phyloP scores from a whole-genome alignment of 2,113 vertebrate species.

The Oryzias melastigma region DNA sequence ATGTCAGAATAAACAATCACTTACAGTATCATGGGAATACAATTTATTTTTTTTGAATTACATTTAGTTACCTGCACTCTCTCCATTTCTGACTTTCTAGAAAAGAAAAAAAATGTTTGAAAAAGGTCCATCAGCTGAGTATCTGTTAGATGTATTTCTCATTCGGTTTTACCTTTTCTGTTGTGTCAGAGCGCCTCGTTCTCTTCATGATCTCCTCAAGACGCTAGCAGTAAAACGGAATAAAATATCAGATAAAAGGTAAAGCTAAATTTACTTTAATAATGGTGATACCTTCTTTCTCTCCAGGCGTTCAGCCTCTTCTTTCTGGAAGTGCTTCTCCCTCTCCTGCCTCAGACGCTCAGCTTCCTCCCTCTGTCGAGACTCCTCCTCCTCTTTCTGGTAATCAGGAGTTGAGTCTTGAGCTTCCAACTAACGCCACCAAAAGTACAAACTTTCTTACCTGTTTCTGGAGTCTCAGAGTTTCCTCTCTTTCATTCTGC shows the following conservation, averaged over 20 bases:
- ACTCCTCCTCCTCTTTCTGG: conserved; percentile 87
- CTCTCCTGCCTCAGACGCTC: conserved; percentile 86
- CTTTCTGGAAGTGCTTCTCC: conserved; percentile 93
- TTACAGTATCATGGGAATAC: background rate
- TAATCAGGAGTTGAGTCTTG: too few relatives aligned
- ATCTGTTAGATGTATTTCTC: background rate
- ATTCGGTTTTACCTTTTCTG: conserved; percentile 80
- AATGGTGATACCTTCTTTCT: conserved; percentile 88
- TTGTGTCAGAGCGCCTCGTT: conserved; percentile 85
- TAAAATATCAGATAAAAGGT: conserved; percentile 3
- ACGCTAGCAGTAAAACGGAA: conserved; percentile 72
- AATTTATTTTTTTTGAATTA: background rate
- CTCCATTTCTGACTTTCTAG: conserved; percentile 88
- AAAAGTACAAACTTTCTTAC: conserved; percentile 51
- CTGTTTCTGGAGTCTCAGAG: conserved; percentile 82
- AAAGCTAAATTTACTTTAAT: background rate
- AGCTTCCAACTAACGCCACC: too few relatives aligned
- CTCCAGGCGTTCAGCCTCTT: conserved; percentile 93
- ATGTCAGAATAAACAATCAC: conserved; percentile 4
- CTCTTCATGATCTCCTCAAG: conserved; percentile 99
- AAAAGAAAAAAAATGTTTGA: conserved; percentile 33
- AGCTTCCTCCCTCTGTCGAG: conserved; percentile 84
- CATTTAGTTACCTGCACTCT: conserved; percentile 79
- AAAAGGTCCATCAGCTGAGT: background rate
- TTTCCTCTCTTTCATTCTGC: conserved; percentile 81